phyloP scores from a whole-genome alignment of 2,888 invertebrate genomes.

The Dendrolimus houi region DNA sequence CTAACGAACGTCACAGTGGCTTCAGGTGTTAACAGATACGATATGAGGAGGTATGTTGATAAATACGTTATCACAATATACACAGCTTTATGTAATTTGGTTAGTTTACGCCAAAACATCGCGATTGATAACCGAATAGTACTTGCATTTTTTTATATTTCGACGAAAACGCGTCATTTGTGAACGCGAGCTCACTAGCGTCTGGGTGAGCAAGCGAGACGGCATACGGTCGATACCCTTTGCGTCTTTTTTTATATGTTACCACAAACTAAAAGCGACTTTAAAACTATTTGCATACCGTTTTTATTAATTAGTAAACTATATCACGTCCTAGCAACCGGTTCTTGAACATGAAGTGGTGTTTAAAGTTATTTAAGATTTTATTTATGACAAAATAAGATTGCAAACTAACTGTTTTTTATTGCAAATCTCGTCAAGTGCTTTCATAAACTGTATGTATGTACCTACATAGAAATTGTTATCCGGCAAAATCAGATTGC shows the following conservation, averaged over 20 bases:
- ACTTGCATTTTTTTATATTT: slow-evolving; percentile 15
- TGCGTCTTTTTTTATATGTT: slow-evolving; percentile 14
- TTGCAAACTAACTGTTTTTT: no score
- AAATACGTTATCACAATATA: slow-evolving; percentile 30
- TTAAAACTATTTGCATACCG: neutral
- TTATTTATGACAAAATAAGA: no score
- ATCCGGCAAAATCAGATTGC: no score
- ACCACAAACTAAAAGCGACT: slow-evolving; percentile 7
- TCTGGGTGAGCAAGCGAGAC: slow-evolving; percentile 29
- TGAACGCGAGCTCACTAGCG: slow-evolving; percentile 29
- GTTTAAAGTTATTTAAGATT: no score
- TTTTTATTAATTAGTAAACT: no score
- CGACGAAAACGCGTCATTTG: slow-evolving; percentile 21
- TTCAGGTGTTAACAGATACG: slow-evolving; percentile 26
- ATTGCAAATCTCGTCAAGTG: no score
- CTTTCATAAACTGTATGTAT: no score
- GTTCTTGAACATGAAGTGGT: no score
- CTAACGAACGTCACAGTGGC: slow-evolving; percentile 29
- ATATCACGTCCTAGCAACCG: no score
- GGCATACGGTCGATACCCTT: slow-evolving; percentile 40
- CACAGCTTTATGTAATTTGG: slow-evolving; percentile 33
- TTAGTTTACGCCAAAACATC: slow-evolving; percentile 41
- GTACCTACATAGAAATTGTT: no score
- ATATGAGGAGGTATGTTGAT: slow-evolving; percentile 27
- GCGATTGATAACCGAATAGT: slow-evolving; percentile 17